phyloP scores from a whole-genome alignment of 2,888 invertebrate genomes.

The Noctua janthe region DNA sequence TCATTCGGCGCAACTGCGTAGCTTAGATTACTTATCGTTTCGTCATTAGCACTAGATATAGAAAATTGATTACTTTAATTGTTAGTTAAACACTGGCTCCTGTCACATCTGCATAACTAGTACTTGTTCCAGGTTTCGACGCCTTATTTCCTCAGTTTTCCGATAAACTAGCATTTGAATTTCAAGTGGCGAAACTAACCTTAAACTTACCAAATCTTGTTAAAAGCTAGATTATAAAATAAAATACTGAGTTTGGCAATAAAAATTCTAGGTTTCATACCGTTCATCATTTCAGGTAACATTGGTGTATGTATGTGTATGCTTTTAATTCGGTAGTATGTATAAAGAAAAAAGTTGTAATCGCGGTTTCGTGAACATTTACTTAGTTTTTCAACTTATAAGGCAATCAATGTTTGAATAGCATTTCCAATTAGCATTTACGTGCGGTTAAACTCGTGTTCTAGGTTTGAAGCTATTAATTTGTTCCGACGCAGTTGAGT shows the following conservation, averaged over 20 bases:
- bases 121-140: not conserved
- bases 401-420: constrained; percentile 52
- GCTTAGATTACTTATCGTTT: constrained; percentile 57
- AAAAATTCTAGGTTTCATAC: not conserved
- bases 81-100: constrained; percentile 25
- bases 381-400: constrained; percentile 39
- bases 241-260: constrained; percentile 3
- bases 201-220: not conserved
- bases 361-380: constrained; percentile 34
- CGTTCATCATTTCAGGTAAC: constrained; percentile 6
- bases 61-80: constrained; percentile 47
- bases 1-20: constrained; percentile 61
- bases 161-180: not conserved
- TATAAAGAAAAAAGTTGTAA: constrained; percentile 32
- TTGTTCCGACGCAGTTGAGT: constrained; percentile 29
- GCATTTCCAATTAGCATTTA: constrained; percentile 53
- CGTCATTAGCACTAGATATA: constrained; percentile 52
- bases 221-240: constrained; percentile 9
- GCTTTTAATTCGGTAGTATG: constrained; percentile 13
- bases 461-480: constrained; percentile 46
- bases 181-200: not conserved
- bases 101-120: constrained; percentile 29
- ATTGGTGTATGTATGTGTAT: constrained; percentile 16
- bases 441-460: constrained; percentile 37
- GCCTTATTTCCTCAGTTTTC: not conserved